Percentiles rank a stretch among this genome's conserved stretches.
phyloP scores from a whole-genome alignment of 2,888 invertebrate genomes.

The Lissonota sp. region DNA sequence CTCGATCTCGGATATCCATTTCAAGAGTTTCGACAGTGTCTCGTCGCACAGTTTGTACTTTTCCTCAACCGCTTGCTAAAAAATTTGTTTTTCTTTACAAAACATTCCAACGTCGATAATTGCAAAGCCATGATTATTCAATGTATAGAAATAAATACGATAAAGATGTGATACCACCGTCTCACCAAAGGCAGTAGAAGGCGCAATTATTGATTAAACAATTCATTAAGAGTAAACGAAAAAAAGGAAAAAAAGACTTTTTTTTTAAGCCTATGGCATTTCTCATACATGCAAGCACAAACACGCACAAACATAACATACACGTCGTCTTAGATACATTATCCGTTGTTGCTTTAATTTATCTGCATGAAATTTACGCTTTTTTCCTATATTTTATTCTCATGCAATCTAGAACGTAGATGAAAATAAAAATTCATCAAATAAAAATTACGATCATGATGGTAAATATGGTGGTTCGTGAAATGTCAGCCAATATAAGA shows the following conservation, averaged over 20 bases:
- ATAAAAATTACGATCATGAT: constrained; percentile 26
- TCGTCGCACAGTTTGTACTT: constrained; percentile 97
- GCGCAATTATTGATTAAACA: constrained; percentile 61
- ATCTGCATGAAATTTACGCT: constrained; percentile 79
- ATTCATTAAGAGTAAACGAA: constrained; percentile 60
- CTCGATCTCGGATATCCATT: constrained; percentile 95
- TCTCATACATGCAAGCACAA: constrained; percentile 83
- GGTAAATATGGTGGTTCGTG: constrained; percentile 18
- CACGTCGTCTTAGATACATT: constrained; percentile 74
- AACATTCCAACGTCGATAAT: constrained; percentile 55
- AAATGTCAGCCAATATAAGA: constrained; percentile 56
- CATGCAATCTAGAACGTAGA: constrained; percentile 74
- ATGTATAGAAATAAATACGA: constrained; percentile 18
- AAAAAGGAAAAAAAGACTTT: constrained; percentile 54
- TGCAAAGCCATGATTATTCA: constrained; percentile 17
- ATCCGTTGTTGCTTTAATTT: constrained; percentile 78
- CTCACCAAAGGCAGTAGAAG: constrained; percentile 78
- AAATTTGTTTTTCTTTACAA: constrained; percentile 71
- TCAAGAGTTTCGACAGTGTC: constrained; percentile 92
- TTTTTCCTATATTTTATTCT: constrained; percentile 70
- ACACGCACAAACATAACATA: constrained; percentile 79
- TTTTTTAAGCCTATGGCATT: constrained; percentile 79
- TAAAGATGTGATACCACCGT: constrained; percentile 68
- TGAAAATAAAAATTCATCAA: constrained; percentile 69
- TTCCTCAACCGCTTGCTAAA: constrained; percentile 97